Evolutionary conservation across 2,888 invertebrate genomes (phyloP), one percentile per base, ranked within the genome.

Genomic region (Rhagium mordax): DNA sequence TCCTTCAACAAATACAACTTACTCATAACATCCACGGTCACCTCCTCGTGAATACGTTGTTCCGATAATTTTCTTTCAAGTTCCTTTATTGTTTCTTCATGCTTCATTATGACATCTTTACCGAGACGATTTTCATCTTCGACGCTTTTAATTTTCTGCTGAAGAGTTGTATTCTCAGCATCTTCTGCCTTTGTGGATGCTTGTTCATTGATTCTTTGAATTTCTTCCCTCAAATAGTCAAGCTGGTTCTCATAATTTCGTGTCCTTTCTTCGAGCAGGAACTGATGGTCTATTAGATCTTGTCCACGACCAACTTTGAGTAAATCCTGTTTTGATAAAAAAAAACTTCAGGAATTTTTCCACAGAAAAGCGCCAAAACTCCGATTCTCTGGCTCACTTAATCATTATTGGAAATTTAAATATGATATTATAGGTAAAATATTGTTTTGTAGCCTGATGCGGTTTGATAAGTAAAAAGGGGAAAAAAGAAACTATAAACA

Each of bases 1-100:
- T 72, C 60, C 55, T 72, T 24, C 41, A 72, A 67, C 6, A 15
- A n/a, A 72, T 68, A 47, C 47, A 72, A 68, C 67, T 67, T 67
- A 72, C 55, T 64, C 29, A 70, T n/a, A 5, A 62, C 24, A 16
- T 66, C 49, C 6, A 15, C 0, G n/a, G 55, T 29, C 8, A 13
- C 29, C n/a, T 33, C 27, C 6, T 21, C 49, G n/a, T 29, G 4
- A 4, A 3, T 18, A 2, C 29, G 13, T 21, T 66, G 3, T 55
- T 41, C 33, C 5, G 47, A 51, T 29, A 59, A 8, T 60, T 64
- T 24, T 6, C 47, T 16, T 21, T 66, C 51, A 1, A 49, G 16
- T 15, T 70, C n/a, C 10, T 24, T 10, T 1, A 55, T 59, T 18
- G 33, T 61, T 13, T 41, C 33, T 18, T 59, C 55, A 6, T 59